Base-by-base conservation (phyloP, 2,113 vertebrate genomes). In the Platycercus adscitus region DNA sequence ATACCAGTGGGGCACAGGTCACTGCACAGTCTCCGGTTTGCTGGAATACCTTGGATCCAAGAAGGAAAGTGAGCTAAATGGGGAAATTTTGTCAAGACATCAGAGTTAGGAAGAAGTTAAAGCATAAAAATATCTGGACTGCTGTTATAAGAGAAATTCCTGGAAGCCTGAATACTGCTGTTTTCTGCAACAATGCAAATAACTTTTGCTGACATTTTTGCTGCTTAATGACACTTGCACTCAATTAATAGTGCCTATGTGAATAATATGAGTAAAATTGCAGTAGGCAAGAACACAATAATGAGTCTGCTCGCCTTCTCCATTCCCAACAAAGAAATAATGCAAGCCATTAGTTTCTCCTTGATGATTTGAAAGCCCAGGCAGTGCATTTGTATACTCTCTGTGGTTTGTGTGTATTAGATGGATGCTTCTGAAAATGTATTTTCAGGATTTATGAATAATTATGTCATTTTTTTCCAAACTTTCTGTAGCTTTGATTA, bases 341-440 rank as follows among this genome's bases (percentile, higher is more conserved):
- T 25, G 14, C 20, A 68, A 93, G 17, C 50, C 37, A 55, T 94
- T 82, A 61, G 23, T 50, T 88, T 61, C 41, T 88, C 17, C 71
- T 82, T 83, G 85, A 81, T 86, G 53, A 53, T 81, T 43, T 91
- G 79, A 88, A 96, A 93, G 64, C 55, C 43, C 49, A 87, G 29
- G 85, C 23, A 83, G 13, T 5, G 5, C 10, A 44, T 79, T 92
- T 87, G 31, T 85, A 31, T 17, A 4, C 10, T 56, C 15, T 71
- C 19, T 81, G 23, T n/a, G 4, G 43, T 29, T 76, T 88, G 11
- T 35, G 9, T 13, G 3, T 46, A 26, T 50, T 58, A 81, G 43
- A 11, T 47, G 20, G 43, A 46, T 60, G 33, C 43, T 81, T 60
- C 75, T 7, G 10, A 55, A 71, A 66, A 47, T 4, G 2, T 35